phyloP scores from a whole-genome alignment of 2,888 invertebrate species.

The Drosophila picticornis region DNA sequence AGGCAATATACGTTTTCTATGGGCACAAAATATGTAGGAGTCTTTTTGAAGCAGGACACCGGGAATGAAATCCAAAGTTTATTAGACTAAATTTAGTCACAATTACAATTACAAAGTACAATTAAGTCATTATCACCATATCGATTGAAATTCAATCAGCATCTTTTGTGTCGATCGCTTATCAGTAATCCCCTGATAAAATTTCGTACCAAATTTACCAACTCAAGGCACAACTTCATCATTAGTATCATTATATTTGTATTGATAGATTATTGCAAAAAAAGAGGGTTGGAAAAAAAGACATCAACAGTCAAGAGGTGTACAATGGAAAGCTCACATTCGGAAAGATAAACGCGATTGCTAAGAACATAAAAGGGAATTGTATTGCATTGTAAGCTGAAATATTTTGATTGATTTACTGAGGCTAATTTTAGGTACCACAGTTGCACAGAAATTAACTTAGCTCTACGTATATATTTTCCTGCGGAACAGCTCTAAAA shows the following conservation, averaged over 20 bases:
- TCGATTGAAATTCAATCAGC: conserved; percentile 7
- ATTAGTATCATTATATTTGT: conserved; percentile 55
- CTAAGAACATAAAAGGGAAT: conserved; percentile 14
- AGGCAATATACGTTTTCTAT: conserved; percentile 42
- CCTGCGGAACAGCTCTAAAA: conserved; percentile 49
- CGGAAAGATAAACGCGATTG: conserved; percentile 61
- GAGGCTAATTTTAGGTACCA: conserved; percentile 18
- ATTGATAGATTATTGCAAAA: conserved; percentile 46
- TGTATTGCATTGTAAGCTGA: conserved; percentile 3
- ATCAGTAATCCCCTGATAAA: neutral
- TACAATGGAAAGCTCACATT: conserved; percentile 61
- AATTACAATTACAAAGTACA: too few relatives aligned
- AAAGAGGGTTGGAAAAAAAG: conserved; percentile 29
- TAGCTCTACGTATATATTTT: conserved; percentile 64
- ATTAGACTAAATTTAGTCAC: too few relatives aligned
- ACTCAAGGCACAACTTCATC: conserved; percentile 51
- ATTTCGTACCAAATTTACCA: conserved; percentile 42
- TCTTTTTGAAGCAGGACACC: conserved; percentile 22
- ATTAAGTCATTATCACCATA: conserved; percentile 52
- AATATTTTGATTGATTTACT: neutral
- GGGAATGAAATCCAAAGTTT: neutral
- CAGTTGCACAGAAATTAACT: neutral
- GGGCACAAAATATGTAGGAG: conserved; percentile 59
- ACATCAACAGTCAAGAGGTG: conserved; percentile 62
- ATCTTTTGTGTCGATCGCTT: neutral